Base-by-base conservation (phyloP, 2,113 vertebrate species). In the Pygoscelis adeliae region DNA sequence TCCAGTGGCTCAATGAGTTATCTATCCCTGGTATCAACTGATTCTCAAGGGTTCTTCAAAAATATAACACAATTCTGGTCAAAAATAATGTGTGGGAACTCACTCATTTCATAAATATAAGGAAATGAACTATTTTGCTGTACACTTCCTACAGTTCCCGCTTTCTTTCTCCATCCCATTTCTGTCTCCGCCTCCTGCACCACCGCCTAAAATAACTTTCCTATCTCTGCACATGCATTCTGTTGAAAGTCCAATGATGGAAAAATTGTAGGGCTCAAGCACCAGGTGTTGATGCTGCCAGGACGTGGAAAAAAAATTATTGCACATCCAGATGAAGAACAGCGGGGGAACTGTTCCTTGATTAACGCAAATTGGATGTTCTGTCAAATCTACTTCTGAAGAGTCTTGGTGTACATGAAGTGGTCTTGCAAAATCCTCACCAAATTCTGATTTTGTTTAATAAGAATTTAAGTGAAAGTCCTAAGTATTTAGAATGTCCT, bases 81-180 rank as follows among this genome's bases (percentile, higher is more conserved):
- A 94, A 93, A 96, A 82, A 46, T 32, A 82, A 67, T 36, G 87
- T 82, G 84, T 93, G 95, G 77, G 91, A 97, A 96, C 84, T 61
- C 72, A 50, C 22, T 63, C 16, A 23, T 85, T 96, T 72, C 23
- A 69, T 55, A 95, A 97, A 95, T 87, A 59, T 93, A 94, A 94
- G 93, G 87, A 97, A 96, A 94, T 73, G 0, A 80, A 77, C n/a
- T 58, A 58, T 79, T 96, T 92, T 46, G 49, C 61, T 87, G 9
- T 58, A 82, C 34, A 50, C 22, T 94, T 93, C 78, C 89, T 65
- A 95, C 2, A 36, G 56, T 62, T 83, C 3, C 14, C 58, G 61
- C 40, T 93, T 84, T 92, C 76, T 89, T 96, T 91, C 77, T 87
- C 10, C 0, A 2, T 17, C 5, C 20, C 74, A 77, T 88, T 95